Percentiles rank a stretch among this genome's conserved stretches.
Evolutionary conservation across 2,113 vertebrate species (phyloP).

Genomic region (Reinhardtius hippoglossoides): DNA sequence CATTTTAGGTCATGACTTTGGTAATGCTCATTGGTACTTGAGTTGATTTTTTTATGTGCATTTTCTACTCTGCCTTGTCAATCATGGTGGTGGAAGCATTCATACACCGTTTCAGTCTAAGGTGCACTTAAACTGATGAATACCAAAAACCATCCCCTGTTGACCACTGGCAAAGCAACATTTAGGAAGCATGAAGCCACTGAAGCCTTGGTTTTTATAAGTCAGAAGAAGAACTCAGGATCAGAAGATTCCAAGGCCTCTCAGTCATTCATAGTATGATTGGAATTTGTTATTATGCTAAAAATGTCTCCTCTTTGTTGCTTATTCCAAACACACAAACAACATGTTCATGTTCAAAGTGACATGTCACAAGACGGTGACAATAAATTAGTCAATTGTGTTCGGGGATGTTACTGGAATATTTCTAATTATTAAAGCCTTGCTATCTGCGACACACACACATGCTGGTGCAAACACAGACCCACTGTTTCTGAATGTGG

Average conservation of each 20-base stretch:
- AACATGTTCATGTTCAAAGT: too few species aligned
- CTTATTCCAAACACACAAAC: too few species aligned
- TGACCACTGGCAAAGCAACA: background rate
- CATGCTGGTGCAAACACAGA: background rate
- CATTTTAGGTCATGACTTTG: background rate
- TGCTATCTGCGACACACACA: background rate
- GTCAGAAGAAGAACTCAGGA: too few species aligned
- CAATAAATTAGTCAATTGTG: too few species aligned
- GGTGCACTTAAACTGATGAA: background rate
- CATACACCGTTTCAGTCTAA: background rate
- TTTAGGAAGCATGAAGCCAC: background rate
- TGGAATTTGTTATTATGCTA: too few species aligned
- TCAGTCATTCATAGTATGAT: background rate
- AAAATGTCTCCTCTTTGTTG: too few species aligned
- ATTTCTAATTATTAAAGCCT: too few species aligned
- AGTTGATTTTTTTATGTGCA: background rate
- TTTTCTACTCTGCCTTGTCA: background rate
- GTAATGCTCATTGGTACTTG: background rate
- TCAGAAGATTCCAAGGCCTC: background rate
- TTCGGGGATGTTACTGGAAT: too few species aligned
- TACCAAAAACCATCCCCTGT: background rate
- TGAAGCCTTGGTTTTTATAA: too few species aligned
- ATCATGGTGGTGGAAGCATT: background rate
- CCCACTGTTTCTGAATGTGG: background rate
- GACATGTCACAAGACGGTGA: too few species aligned